A percentile compares a stretch with the other conserved stretches of the same genome.
Evolutionary conservation across 2,888 invertebrate species (phyloP).

Genomic region (Arrhopalites spinosus): DNA sequence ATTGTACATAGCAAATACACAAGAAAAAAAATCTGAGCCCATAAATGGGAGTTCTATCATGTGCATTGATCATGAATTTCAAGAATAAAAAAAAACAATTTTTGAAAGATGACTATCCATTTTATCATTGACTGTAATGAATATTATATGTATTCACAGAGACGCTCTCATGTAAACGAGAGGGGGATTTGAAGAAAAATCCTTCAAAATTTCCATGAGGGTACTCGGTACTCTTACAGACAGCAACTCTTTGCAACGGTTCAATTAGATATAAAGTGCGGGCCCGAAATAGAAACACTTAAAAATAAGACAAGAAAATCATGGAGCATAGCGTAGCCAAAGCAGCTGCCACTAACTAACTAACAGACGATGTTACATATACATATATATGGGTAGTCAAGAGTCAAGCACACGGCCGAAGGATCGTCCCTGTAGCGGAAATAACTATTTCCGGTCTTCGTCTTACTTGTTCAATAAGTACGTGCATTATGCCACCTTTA

Average conservation of each 20-base stretch:
- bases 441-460: slow-evolving; percentile 43
- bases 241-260: background rate
- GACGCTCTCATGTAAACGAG: too few relatives aligned
- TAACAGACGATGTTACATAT: background rate
- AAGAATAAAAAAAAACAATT: too few relatives aligned
- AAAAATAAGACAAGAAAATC: slow-evolving; percentile 1
- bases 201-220: background rate
- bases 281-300: background rate
- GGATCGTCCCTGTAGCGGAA: slow-evolving; percentile 40
- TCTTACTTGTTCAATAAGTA: background rate
- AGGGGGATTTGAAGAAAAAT: background rate
- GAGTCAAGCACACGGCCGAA: slow-evolving; percentile 9
- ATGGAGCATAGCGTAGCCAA: slow-evolving; percentile 1
- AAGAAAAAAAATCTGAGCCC: background rate
- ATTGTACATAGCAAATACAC: too few relatives aligned
- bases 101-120: too few relatives aligned
- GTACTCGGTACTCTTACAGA: background rate
- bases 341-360: background rate
- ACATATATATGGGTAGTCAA: too few relatives aligned
- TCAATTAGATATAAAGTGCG: background rate
- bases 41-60: too few relatives aligned
- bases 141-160: too few relatives aligned
- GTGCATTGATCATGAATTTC: too few relatives aligned
- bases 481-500: background rate
- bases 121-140: too few relatives aligned